A percentile compares a stretch with the other conserved stretches of the same genome.
Conservation (phyloP, 1,140 invertebrate genomes). For the Bombyx mandarina region DNA sequence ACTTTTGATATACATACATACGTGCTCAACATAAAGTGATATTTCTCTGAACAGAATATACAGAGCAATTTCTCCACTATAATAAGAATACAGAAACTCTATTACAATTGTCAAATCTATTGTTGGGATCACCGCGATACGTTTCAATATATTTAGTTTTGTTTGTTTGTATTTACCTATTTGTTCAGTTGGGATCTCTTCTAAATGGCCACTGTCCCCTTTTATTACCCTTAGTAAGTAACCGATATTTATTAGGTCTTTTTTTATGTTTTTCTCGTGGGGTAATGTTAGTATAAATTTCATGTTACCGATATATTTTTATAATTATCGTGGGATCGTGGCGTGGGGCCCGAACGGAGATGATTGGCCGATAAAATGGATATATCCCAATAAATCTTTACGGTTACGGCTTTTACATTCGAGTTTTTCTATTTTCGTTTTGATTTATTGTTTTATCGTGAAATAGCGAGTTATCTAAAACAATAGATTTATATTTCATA, state of each 20-base stretch:
- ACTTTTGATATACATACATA: too few species aligned
- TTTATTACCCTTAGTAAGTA: slow-evolving; percentile 11
- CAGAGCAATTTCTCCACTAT: too few species aligned
- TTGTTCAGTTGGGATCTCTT: slow-evolving; percentile 24
- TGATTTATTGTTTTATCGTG: too few species aligned
- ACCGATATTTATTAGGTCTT: slow-evolving; percentile 19
- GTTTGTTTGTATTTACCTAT: slow-evolving; percentile 29
- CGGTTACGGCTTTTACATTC: neutral
- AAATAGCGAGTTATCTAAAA: too few species aligned
- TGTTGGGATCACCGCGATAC: slow-evolving; percentile 22
- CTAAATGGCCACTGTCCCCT: slow-evolving; percentile 17
- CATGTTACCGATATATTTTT: slow-evolving; percentile 20
- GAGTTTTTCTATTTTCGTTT: too few species aligned
- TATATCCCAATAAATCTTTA: slow-evolving; percentile 7
- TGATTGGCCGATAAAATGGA: slow-evolving; percentile 7
- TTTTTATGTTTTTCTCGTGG: slow-evolving; percentile 13
- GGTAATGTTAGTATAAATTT: slow-evolving; percentile 17
- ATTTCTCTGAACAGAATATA: too few species aligned
- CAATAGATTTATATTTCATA: too few species aligned
- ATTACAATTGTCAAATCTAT: slow-evolving; percentile 7
- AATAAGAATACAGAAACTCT: too few species aligned
- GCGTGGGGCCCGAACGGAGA: slow-evolving; percentile 7
- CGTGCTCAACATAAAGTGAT: too few species aligned
- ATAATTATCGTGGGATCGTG: slow-evolving; percentile 18
- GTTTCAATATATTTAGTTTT: slow-evolving; percentile 21